Base-by-base conservation (phyloP, 2,888 invertebrate genomes). In the Nebria salina region DNA sequence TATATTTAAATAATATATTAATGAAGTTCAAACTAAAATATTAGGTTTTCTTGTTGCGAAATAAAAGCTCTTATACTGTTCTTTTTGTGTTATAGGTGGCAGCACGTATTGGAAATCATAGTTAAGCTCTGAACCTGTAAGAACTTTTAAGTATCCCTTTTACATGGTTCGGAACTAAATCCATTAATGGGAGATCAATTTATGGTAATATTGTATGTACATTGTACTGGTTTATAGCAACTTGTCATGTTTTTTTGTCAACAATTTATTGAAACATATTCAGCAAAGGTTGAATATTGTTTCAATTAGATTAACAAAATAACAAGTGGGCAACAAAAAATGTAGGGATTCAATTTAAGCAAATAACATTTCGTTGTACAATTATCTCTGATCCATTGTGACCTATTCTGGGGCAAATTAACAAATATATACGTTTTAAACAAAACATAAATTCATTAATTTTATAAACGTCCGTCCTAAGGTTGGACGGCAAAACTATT, bases 371-470 rank as follows among this genome's bases (percentile, higher is more conserved):
- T 7, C 54, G 8, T 11, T 54, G 2, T 13, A 11, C 42, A 20
- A 42, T 73, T 73, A 73, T 41, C 13, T 8, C 54, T 13, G 13
- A 11, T 54, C 11, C 54, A 54, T 13, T 11, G 54, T 54, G 54
- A 54, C 54, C 6, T 8, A 13, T 54, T 8, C 54, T 54, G 54
- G 13, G 13, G 6, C 8, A 54, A 54, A 54, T 54, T 54, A 11
- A 54, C 54, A 54, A 54, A 54, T 54, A 13, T 54, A 54, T 54
- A 54, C 54, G 13, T 5, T 54, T 54, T 13, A 8, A 2, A 54
- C 13, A 54, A 54, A 54, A 25, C 26, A 70, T 70, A 70, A 70
- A 70, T 70, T 70, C 20, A 70, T 70, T 70, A 70, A 70, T 70
- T 70, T 70, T 34, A 20, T 70, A 70, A 70, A 70, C 34, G 26